These are phyloP conservation scores for Muntiacus muntjak DNA, from an alignment of 2,113 vertebrate genomes.

Conservation along the genomic window DNA sequence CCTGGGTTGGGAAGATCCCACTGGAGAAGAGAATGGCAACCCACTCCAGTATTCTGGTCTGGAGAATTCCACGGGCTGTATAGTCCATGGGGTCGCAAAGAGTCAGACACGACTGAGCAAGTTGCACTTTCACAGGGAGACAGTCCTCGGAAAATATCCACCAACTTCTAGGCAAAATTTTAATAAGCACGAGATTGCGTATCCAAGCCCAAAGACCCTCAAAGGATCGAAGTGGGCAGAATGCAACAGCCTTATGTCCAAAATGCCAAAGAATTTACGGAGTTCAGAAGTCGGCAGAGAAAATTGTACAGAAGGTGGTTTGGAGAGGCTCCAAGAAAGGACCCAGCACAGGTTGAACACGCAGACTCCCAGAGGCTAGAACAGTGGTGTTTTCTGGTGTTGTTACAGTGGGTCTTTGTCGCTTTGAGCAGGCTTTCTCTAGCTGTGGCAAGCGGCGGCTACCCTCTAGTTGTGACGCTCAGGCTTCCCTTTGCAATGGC, in stretches of 20 bases:
- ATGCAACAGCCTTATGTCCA: accelerated
- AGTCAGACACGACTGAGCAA: neutral
- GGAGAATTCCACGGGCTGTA: neutral
- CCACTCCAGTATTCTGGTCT: neutral
- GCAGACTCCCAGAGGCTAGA: neutral
- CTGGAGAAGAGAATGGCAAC: neutral
- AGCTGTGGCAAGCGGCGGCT: accelerated
- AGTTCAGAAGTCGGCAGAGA: neutral
- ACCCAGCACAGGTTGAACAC: accelerated
- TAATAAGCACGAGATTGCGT: neutral
- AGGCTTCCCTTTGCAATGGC: neutral
- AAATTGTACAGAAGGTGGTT: accelerated
- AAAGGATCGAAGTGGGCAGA: accelerated
- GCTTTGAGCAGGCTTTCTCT: neutral
- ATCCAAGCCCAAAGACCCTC: no score
- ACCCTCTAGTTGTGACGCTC: accelerated
- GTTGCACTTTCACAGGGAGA: neutral
- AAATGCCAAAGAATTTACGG: no score
- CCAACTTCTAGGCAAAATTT: neutral
- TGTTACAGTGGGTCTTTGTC: accelerated
- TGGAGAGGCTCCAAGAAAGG: neutral
- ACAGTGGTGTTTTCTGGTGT: accelerated
- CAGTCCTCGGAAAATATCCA: no score
- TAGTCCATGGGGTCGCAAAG: neutral
- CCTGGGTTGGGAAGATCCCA: neutral